Conservation (phyloP, 2,888 invertebrate genomes). For the Clostera curtula region DNA sequence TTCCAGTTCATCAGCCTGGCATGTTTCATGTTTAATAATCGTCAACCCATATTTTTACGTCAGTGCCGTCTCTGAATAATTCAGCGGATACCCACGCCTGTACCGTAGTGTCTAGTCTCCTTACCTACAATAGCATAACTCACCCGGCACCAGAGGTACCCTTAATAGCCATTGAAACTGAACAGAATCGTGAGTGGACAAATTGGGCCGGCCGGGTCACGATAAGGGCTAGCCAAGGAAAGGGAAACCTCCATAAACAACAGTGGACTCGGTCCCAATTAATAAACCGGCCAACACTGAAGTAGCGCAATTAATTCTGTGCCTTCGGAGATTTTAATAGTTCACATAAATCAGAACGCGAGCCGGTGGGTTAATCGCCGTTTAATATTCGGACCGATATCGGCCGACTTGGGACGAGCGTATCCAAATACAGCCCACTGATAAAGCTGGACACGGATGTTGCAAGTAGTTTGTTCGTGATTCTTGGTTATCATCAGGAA, state of each 20-base stretch:
- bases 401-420: constrained; percentile 33
- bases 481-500: no score
- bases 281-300: constrained; percentile 69
- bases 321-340: constrained; percentile 75
- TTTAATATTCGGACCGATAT: constrained; percentile 67
- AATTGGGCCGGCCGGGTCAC: constrained; percentile 66
- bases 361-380: constrained; percentile 70
- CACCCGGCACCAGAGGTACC: constrained; percentile 49
- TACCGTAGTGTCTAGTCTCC: no score
- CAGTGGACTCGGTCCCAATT: constrained; percentile 70
- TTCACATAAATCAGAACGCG: constrained; percentile 66
- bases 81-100: no score
- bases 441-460: constrained; percentile 28
- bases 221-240: constrained; percentile 57
- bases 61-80: no score
- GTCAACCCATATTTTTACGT: no score
- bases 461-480: no score
- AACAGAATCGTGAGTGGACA: constrained; percentile 69
- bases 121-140: no score
- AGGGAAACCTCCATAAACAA: constrained; percentile 69
- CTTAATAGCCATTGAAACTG: constrained; percentile 66
- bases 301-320: constrained; percentile 73
- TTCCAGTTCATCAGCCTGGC: no score
- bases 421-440: constrained; percentile 24
- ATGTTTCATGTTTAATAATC: no score